phyloP scores from a whole-genome alignment of 2,888 invertebrate species.

The Mesorhabditis spiculigera region DNA sequence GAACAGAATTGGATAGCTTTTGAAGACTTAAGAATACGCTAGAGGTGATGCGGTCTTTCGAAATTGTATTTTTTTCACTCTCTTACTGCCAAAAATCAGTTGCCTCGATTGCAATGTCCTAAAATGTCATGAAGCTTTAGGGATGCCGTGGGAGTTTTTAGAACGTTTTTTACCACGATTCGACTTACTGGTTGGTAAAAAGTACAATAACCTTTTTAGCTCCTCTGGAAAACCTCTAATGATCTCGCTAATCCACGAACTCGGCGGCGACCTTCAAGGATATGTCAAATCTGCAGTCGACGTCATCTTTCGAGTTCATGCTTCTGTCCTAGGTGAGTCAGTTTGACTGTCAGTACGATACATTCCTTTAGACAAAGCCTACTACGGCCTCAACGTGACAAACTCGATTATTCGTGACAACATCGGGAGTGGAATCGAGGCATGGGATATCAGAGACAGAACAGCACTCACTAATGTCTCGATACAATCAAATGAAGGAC shows the following conservation, averaged over 20 bases:
- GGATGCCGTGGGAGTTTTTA: too few species aligned
- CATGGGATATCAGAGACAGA: constrained; percentile 75
- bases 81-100: too few species aligned
- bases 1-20: too few species aligned
- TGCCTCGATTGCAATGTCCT: too few species aligned
- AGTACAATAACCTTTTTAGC: constrained; percentile 14
- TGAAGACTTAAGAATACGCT: too few species aligned
- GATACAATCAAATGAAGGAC: constrained; percentile 49
- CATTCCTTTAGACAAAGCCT: constrained; percentile 47
- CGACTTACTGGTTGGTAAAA: too few species aligned
- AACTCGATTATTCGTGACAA: constrained; percentile 82
- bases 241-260: constrained; percentile 39
- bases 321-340: constrained; percentile 42
- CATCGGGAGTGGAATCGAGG: constrained; percentile 85
- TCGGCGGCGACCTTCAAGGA: constrained; percentile 33
- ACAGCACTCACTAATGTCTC: constrained; percentile 55
- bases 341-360: neutral
- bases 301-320: constrained; percentile 52
- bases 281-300: constrained; percentile 47
- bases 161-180: too few species aligned
- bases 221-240: constrained; percentile 43
- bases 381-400: constrained; percentile 80
- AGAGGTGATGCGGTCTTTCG: too few species aligned
- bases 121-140: too few species aligned
- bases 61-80: too few species aligned